Conservation (phyloP, 2,888 invertebrate genomes). For the Meghimatium bilineatum region DNA sequence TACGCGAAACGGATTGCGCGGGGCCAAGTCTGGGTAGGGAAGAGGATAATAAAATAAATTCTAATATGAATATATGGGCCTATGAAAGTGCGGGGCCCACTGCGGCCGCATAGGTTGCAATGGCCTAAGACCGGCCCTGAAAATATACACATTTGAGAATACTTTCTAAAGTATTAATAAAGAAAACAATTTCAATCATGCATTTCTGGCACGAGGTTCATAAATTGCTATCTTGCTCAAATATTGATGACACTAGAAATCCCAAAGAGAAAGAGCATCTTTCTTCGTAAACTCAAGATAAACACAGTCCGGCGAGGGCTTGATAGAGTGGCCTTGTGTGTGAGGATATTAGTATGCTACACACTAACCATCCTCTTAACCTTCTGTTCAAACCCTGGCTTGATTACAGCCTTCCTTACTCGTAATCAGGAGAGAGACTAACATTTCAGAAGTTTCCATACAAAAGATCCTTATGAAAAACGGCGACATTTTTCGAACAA, state of each 20-base stretch:
- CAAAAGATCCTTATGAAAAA: slow-evolving; percentile 22
- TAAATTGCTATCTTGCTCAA: slow-evolving; percentile 39
- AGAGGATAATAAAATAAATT: too few species aligned
- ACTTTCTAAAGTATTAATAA: too few species aligned
- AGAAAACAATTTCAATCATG: too few species aligned
- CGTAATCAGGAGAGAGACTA: neutral
- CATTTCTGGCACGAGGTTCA: slow-evolving; percentile 20
- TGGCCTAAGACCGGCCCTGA: too few species aligned
- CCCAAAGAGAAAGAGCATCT: neutral
- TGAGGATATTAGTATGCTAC: slow-evolving; percentile 29
- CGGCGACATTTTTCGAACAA: slow-evolving; percentile 10
- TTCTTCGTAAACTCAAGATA: slow-evolving; percentile 28
- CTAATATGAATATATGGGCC: too few species aligned
- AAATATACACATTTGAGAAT: too few species aligned
- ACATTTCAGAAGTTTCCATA: slow-evolving; percentile 3
- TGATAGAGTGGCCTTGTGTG: slow-evolving; percentile 25
- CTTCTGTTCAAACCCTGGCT: slow-evolving; percentile 2
- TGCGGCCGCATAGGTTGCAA: too few species aligned
- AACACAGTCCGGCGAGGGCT: slow-evolving; percentile 16
- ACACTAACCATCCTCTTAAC: slow-evolving; percentile 30
- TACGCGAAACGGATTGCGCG: too few species aligned
- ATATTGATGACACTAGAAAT: neutral
- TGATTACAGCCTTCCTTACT: slow-evolving; percentile 33
- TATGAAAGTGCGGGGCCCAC: too few species aligned
- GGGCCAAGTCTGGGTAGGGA: too few species aligned